Evolutionary conservation across 1,140 invertebrate species (phyloP), one percentile per base, ranked within the genome.

Genomic region (Pogonomyrmex barbatus): DNA sequence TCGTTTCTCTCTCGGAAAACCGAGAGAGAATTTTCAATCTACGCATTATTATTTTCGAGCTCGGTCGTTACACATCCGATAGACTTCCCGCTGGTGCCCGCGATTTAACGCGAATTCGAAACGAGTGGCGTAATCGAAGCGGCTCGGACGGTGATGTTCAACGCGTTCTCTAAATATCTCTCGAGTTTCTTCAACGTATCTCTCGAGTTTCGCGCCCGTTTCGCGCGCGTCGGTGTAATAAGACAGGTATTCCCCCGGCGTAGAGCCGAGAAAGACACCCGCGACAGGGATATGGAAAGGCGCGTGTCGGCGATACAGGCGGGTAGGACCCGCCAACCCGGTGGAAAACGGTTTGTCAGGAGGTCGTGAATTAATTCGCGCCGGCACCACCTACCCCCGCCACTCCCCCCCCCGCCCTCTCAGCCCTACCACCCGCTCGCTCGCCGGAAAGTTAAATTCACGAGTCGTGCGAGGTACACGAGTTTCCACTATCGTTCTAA

Each of bases 401-500:
- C 52, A n/a, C 33, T 12, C 54, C 63, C 5, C 54, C 47, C 14
- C 17, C 14, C 50, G 47, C 63, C 47, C 45, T n/a, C 33, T 39
- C 30, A 33, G 76, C 5, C n/a, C 30, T 42, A n/a, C 24, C 50
- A n/a, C 24, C 33, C 78, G 77, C 71, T 56, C 67, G 45, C 79
- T 33, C 60, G 63, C 84, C 76, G 87, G 86, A 89, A 91, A 91
- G 91, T 90, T 89, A 86, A 90, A 92, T 91, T 92, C 85, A 88
- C 86, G 85, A 87, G 79, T 86, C 71, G 88, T 85, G 83, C 89
- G 85, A 67, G 89, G 85, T 91, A 92, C 91, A 92, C 88, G 90
- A 88, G 85, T 92, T 92, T 92, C 87, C 90, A 91, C 91, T 92
- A 92, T 90, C 91, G 87, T 86, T 91, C 71, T 89, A 91, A 92